Evolutionary conservation across 1,140 invertebrate genomes (phyloP), one percentile per base, ranked within the genome.

Genomic region (Lordiphosa mommai): DNA sequence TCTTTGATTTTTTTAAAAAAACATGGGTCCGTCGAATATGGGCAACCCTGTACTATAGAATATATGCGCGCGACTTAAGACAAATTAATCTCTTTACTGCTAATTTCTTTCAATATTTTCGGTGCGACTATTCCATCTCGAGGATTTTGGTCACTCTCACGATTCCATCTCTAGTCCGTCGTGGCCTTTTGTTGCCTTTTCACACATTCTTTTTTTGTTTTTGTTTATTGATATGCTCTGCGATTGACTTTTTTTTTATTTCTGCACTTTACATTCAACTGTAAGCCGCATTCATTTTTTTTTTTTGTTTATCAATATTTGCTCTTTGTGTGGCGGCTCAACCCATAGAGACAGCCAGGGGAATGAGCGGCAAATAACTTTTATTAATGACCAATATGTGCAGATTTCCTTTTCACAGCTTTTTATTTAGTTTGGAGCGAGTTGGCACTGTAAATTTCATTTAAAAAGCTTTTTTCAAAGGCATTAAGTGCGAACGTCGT

Each of bases 301-400:
- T 57, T 60, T 72, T 80, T 80, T 66, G 57, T 57, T 66, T 79
- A 82, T 76, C 76, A 82, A 82, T 74, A 82, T 80, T 82, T 82
- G 49, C 56, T 59, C 67, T 82, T 74, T 80, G 57, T 80, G 61
- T 66, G 59, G 48, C 43, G 56, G 48, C 43, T 29, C 27, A 30
- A 68, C 49, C 37, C 29, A 43, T 16, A 30, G 17, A 43, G 8
- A 4, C 1, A 3, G 9, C 2, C 0, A 3, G 36, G 16, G 37
- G 9, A 16, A 5, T 1, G 41, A 59, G 67, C 49, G 68, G 72
- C 52, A 66, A 70, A 77, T 46, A 74, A 71, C 64, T 82, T 82
- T 82, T 74, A 80, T 80, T 82, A 80, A 80, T 80, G 76, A 82
- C 66, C 74, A 82, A 76, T 80, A 82, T 74, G 74, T 56, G 65